A percentile compares a stretch with the other conserved stretches of the same genome.
phyloP scores from a whole-genome alignment of 1,140 invertebrate genomes.

The Branchinecta lynchi region DNA sequence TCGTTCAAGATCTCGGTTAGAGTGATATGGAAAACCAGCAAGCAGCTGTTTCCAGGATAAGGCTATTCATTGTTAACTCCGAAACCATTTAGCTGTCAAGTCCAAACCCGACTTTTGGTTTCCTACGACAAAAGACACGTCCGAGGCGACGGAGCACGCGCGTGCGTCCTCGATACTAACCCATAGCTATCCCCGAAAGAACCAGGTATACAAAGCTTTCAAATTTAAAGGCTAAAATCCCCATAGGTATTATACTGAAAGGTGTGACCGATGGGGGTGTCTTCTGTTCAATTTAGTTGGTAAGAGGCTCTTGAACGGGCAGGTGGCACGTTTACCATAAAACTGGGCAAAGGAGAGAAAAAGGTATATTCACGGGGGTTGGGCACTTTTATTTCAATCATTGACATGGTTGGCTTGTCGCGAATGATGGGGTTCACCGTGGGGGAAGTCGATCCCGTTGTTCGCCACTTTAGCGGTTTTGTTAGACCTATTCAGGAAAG shows the following conservation, averaged over 20 bases:
- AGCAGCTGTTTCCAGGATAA: too few species aligned
- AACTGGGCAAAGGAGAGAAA: background rate
- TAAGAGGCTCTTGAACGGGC: background rate
- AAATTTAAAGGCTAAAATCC: background rate
- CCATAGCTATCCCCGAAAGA: too few species aligned
- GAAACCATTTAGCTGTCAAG: too few species aligned
- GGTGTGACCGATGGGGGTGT: slow-evolving; percentile 9
- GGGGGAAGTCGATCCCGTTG: background rate
- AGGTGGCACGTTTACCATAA: background rate
- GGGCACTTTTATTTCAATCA: slow-evolving; percentile 7
- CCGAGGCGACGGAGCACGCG: too few species aligned
- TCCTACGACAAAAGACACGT: too few species aligned
- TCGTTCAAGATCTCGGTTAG: too few species aligned
- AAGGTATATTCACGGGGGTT: background rate
- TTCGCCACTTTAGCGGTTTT: slow-evolving; percentile 11
- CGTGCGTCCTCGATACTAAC: too few species aligned
- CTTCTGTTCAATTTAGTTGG: slow-evolving; percentile 9
- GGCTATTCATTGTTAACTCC: too few species aligned
- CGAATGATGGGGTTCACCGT: background rate
- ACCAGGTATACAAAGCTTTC: too few species aligned
- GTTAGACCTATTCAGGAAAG: background rate
- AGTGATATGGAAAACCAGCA: too few species aligned
- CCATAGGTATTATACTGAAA: slow-evolving; percentile 3
- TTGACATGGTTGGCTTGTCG: slow-evolving; percentile 2
- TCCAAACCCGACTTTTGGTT: too few species aligned